Percentiles rank a stretch among this genome's conserved stretches.
Conservation (phyloP, 37 sponge, comb jelly and placozoan species). For the Beroe ovata region DNA sequence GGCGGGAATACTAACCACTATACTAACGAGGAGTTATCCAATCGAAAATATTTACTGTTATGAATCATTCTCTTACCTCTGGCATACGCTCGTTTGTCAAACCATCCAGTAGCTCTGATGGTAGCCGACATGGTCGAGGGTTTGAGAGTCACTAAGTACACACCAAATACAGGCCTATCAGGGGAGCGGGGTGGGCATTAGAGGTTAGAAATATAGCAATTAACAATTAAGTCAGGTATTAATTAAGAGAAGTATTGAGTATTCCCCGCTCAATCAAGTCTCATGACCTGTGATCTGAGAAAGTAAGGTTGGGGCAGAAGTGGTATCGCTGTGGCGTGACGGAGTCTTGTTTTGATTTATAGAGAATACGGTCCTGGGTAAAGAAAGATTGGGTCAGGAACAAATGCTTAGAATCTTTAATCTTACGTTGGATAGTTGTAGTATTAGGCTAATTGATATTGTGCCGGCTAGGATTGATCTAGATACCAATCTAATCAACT, state of each 20-base stretch:
- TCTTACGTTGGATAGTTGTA: no score
- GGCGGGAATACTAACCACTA: no score
- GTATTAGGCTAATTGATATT: no score
- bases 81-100: slow-evolving; percentile 38
- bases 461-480: no score
- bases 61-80: not conserved
- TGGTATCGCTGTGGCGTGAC: slow-evolving; percentile 31
- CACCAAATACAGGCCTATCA: slow-evolving; percentile 17
- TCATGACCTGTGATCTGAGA: slow-evolving; percentile 44
- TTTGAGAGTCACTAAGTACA: slow-evolving; percentile 14
- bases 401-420: no score
- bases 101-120: slow-evolving; percentile 33
- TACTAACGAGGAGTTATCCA: no score
- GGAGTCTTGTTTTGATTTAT: slow-evolving; percentile 43
- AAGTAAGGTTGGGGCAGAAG: slow-evolving; percentile 33
- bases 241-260: no score
- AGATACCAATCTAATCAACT: no score
- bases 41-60: no score
- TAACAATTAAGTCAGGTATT: no score
- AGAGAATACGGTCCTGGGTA: slow-evolving; percentile 28
- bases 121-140: slow-evolving; percentile 25
- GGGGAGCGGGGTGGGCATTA: not conserved
- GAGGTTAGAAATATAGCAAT: no score
- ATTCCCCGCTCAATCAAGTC: no score
- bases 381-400: not conserved